Conservation (phyloP, 2,113 vertebrate species). For the Etheostoma cragini region DNA sequence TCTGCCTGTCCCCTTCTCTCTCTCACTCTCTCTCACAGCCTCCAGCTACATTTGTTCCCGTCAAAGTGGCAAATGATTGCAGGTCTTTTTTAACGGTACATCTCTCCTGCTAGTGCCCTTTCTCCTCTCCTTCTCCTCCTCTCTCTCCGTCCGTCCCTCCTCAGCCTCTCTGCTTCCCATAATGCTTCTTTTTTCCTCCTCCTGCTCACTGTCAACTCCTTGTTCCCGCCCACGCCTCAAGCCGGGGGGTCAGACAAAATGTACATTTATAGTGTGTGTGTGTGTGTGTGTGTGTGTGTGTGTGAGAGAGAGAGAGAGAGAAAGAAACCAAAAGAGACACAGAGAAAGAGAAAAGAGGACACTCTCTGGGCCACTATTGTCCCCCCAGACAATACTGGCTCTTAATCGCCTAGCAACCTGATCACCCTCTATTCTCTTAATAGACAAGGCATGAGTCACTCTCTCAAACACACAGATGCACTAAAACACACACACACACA, state of each 20-base stretch:
- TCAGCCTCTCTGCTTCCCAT: constrained; percentile 43
- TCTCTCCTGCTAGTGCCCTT: constrained; percentile 31
- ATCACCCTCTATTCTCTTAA: constrained; percentile 81
- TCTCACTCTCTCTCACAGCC: constrained; percentile 64
- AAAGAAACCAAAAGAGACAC: constrained; percentile 33
- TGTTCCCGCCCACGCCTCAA: constrained; percentile 53
- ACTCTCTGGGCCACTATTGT: constrained; percentile 77
- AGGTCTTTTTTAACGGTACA: constrained; percentile 51
- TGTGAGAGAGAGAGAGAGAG: constrained; percentile 41
- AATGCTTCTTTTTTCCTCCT: constrained; percentile 37
- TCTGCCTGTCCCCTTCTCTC: constrained; percentile 28
- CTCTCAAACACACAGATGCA: constrained; percentile 52
- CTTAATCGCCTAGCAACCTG: constrained; percentile 85
- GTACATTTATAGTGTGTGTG: constrained; percentile 48
- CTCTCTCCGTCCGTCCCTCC: constrained; percentile 43
- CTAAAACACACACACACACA: constrained; percentile 32
- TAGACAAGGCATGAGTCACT: constrained; percentile 80
- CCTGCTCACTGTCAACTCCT: constrained; percentile 54
- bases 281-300: constrained; percentile 46
- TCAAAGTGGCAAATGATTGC: constrained; percentile 76
- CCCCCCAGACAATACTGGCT: constrained; percentile 80
- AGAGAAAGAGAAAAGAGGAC: constrained; percentile 57
- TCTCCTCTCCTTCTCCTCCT: constrained; percentile 12
- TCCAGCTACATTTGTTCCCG: constrained; percentile 80
- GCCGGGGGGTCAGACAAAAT: constrained; percentile 43